phyloP scores from a whole-genome alignment of 2,113 vertebrate genomes.

The Pelvicachromis taeniatus region DNA sequence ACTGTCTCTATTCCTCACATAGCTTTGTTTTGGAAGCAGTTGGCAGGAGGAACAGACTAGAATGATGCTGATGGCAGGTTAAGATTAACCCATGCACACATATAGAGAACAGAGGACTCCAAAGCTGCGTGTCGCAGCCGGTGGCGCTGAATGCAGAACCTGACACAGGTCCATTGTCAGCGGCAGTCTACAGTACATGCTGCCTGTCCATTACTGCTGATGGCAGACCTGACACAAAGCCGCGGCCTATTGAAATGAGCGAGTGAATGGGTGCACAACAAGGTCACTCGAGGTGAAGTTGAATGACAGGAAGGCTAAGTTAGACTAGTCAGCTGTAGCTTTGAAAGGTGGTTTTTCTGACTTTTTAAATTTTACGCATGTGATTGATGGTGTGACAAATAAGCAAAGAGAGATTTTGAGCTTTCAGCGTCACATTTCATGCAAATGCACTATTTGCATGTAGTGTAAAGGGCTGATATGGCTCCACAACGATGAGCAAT shows the following conservation, averaged over 20 bases:
- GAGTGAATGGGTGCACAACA: slow-evolving; percentile 44
- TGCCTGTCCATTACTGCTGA: slow-evolving; percentile 59
- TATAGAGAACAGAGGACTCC: not conserved
- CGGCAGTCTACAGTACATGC: slow-evolving; percentile 6
- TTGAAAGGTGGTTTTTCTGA: not conserved
- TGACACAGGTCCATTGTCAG: slow-evolving; percentile 52
- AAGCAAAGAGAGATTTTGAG: not conserved
- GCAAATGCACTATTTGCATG: not conserved
- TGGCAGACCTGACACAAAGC: slow-evolving; percentile 58
- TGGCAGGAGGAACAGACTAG: slow-evolving; percentile 25
- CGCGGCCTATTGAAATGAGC: slow-evolving; percentile 24
- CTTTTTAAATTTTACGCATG: not conserved
- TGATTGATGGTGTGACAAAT: not conserved
- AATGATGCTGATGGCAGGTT: slow-evolving; percentile 27
- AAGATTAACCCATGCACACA: slow-evolving; percentile 20
- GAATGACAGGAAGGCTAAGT: not conserved
- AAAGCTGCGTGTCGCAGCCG: slow-evolving; percentile 10
- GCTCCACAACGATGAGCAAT: not conserved
- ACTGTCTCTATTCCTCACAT: not conserved
- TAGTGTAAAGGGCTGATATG: not conserved
- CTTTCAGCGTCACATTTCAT: not conserved
- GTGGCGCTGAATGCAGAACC: slow-evolving; percentile 40
- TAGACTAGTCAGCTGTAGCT: not conserved
- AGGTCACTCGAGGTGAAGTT: slow-evolving; percentile 53
- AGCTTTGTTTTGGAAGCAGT: slow-evolving; percentile 1